Base-by-base conservation (phyloP, 2,888 invertebrate species). In the Chloromyia formosa region DNA sequence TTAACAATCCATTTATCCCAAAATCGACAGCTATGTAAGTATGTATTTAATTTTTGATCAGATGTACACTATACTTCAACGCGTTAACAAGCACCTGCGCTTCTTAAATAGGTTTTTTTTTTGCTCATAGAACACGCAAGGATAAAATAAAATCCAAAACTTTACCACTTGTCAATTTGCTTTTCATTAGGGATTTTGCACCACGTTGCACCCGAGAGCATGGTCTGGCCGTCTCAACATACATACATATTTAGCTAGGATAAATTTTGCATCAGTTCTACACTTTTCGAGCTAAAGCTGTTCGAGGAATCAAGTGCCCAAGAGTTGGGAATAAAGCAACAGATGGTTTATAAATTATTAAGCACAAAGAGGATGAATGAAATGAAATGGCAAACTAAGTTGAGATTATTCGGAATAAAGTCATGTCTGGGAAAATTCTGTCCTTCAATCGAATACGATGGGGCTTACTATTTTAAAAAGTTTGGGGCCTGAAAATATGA, bases 301-400 rank as follows among this genome's bases (percentile, higher is more conserved):
- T 35, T 35, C 3, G 27, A 35, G 27, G 27, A 4, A 35, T 35
- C 27, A 35, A 35, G 27, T 35, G 7, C 27, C 7, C 27, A 62
- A 23, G 27, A 16, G 27, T n/a, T 62, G 23, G 23, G 23, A 62
- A 62, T 23, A 40, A 9, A 27, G 49, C 68, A 69, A 69, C 68
- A 69, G 68, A 18, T 69, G 68, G 68, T 54, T 69, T 54, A 54
- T 69, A 53, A 69, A 69, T 69, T 53, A 69, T 69, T 69, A 53
- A 53, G 12, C 53, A n/a, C 7, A 69, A 54, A 14, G 27, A 23
- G 53, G 23, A 35, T 35, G 20, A 49, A 62, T 40, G n/a, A 40
- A 62, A 27, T 40, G 12, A 40, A 62, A 49, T 49, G 16, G 4
- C 49, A 49, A 49, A 49, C 49, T 35, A 35, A 35, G 27, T 35